A percentile compares a stretch with the other conserved stretches of the same genome.
phyloP scores from a whole-genome alignment of 2,888 invertebrate species.

The Tetranychus truncatus region DNA sequence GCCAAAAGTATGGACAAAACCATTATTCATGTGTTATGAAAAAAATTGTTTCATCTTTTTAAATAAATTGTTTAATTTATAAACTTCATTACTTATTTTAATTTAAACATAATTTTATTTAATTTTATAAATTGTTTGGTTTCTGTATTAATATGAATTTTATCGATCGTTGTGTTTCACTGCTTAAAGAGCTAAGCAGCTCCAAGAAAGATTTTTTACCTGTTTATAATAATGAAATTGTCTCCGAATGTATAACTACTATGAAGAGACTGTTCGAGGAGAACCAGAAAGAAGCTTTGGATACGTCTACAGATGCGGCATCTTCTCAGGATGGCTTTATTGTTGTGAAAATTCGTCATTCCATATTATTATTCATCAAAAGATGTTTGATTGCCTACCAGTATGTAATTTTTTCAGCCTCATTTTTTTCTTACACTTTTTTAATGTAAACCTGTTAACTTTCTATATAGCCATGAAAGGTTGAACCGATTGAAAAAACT shows the following conservation, averaged over 20 bases:
- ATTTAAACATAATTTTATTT: no score
- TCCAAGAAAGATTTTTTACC: neutral
- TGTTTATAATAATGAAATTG: neutral
- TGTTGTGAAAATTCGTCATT: constrained; percentile 61
- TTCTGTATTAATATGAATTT: neutral
- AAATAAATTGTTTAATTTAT: no score
- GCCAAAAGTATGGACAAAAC: no score
- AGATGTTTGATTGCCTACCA: constrained; percentile 55
- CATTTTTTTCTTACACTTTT: constrained; percentile 12
- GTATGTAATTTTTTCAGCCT: constrained; percentile 29
- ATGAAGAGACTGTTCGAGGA: neutral
- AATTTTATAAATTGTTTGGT: neutral
- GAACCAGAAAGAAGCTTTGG: neutral
- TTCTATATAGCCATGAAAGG: constrained; percentile 46
- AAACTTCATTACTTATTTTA: no score
- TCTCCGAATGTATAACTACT: neutral
- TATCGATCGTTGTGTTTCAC: neutral
- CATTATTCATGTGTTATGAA: no score
- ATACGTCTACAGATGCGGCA: neutral
- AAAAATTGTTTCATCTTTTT: no score
- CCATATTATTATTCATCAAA: constrained; percentile 67
- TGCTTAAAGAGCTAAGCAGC: neutral
- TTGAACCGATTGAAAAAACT: constrained; percentile 60
- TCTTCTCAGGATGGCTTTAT: neutral
- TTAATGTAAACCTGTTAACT: constrained; percentile 17